Conservation (phyloP, 1,140 invertebrate genomes). For the Drosophila nebulosa region DNA sequence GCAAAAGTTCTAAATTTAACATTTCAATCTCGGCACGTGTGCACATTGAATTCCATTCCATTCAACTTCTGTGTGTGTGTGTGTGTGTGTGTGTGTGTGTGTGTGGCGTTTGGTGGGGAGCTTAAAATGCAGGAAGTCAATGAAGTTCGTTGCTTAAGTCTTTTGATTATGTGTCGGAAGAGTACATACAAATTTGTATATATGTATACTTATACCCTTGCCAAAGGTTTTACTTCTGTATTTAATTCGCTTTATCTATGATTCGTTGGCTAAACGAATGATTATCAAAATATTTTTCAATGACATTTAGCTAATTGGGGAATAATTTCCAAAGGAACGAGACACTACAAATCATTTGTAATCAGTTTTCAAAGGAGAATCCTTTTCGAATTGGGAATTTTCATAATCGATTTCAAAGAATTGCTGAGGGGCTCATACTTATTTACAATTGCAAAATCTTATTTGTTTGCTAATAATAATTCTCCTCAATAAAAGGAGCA, state of each 20-base stretch:
- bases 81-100: slow-evolving; percentile 39
- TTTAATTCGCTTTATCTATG: background rate
- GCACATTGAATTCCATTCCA: slow-evolving; percentile 46
- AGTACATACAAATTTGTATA: background rate
- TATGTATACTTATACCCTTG: background rate
- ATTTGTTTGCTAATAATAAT: too few species aligned
- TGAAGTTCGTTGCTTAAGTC: slow-evolving; percentile 66
- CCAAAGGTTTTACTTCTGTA: background rate
- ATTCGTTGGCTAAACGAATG: too few species aligned
- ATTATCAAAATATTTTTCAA: too few species aligned
- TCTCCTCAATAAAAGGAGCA: too few species aligned
- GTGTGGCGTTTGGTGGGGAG: background rate
- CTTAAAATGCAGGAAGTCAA: slow-evolving; percentile 52
- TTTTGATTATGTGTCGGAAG: slow-evolving; percentile 54
- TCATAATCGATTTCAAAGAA: too few species aligned
- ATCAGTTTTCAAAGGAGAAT: too few species aligned
- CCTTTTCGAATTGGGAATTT: too few species aligned
- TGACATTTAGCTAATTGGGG: too few species aligned
- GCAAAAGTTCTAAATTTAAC: slow-evolving; percentile 54
- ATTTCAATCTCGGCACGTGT: slow-evolving; percentile 37
- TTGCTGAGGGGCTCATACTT: too few species aligned
- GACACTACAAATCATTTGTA: too few species aligned
- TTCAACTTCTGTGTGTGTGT: slow-evolving; percentile 55
- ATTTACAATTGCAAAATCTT: too few species aligned
- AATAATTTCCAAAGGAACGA: too few species aligned